Base-by-base conservation (phyloP, 64 coral and sea anemone genomes). In the Montipora sp. region DNA sequence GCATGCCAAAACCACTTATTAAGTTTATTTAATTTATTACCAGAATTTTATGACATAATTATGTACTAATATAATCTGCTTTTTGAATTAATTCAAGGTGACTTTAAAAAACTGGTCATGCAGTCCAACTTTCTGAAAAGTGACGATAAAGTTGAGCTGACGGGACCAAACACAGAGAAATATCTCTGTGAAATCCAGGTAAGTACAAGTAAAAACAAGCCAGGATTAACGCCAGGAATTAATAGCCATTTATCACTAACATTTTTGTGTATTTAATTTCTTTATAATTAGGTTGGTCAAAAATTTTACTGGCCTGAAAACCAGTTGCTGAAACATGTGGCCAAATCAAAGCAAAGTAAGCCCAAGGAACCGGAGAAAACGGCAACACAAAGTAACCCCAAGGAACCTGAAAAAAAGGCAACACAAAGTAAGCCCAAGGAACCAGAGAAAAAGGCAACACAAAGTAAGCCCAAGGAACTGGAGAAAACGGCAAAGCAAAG, bases 51-150 rank as follows among this genome's bases (percentile, higher is more conserved):
- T 70, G 67, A 70, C 14, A 70, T 70, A 70, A 13, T 10, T 70
- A 70, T 70, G 67, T 70, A 70, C 67, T 70, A 70, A 70, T 70
- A 65, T 65, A 65, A 10, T 70, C 67, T 70, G 67, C 14, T 70
- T 70, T 70, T 65, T 65, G 60, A 65, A 65, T 70, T 70, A 70
- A 70, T 70, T 70, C 9, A 70, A 70, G 67, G 67, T 70, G 67
- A 70, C 67, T 70, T 70, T 70, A 15, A 10, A 70, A 70, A 70
- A 15, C 67, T 70, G 8, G 67, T 70, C 14, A 70, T 70, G 67
- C 67, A 70, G 67, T 70, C 67, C 8, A 70, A 70, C 67, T 70
- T 70, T 70, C 67, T 70, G 67, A 70, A 70, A 15, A 70, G 9
- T 70, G 16, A 70, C 14, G 67, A 70, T 15, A 70, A 70, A 70